Evolutionary conservation across 2,888 invertebrate genomes (phyloP).

Genomic region (Sympetrum striolatum): DNA sequence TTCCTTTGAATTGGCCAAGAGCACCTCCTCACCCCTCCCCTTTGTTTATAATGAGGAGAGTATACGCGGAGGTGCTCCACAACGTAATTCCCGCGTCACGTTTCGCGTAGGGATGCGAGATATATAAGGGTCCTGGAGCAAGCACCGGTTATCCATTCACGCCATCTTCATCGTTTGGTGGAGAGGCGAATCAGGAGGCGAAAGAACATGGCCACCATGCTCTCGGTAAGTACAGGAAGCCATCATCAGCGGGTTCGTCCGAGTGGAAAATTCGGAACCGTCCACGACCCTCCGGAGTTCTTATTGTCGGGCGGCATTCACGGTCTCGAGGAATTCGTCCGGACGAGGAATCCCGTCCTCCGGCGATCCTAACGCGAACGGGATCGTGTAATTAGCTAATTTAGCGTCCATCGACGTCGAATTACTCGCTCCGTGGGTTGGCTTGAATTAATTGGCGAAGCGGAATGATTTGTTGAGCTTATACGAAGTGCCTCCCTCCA

Average conservation of each 20-base stretch:
- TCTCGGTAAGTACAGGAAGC: background rate
- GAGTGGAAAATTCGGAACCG: background rate
- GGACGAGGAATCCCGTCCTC: background rate
- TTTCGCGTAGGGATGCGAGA: background rate
- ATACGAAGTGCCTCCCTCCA: too few relatives aligned
- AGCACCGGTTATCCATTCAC: background rate
- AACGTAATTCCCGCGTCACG: background rate
- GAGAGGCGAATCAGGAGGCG: background rate
- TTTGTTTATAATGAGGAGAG: slow-evolving; percentile 5
- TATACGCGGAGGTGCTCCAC: background rate
- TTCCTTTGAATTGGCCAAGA: slow-evolving; percentile 30
- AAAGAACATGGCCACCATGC: background rate
- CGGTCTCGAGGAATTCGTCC: background rate
- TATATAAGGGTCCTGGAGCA: background rate
- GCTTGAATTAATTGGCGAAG: too few relatives aligned
- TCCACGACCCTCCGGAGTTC: background rate
- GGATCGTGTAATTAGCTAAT: background rate
- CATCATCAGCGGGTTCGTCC: background rate
- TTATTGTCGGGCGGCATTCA: background rate
- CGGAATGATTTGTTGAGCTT: too few relatives aligned
- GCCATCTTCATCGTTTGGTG: background rate
- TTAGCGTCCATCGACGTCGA: background rate
- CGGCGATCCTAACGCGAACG: background rate
- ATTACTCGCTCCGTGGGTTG: too few relatives aligned
- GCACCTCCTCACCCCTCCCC: background rate